Evolutionary conservation across 2,888 invertebrate genomes (phyloP).

Genomic region (Molanna angustata): DNA sequence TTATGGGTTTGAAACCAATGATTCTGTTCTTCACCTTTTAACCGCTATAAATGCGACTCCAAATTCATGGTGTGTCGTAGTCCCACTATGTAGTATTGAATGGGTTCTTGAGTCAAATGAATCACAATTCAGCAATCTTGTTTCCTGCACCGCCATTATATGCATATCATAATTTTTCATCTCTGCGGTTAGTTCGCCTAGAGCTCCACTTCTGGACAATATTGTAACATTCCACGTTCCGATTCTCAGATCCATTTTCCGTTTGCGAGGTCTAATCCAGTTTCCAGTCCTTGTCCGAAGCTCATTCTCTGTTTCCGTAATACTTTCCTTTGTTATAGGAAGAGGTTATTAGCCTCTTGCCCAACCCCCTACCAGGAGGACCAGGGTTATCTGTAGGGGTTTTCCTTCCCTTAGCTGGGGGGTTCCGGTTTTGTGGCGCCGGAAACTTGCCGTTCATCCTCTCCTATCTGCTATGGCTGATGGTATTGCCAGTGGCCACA

Average conservation of each 20-base stretch:
- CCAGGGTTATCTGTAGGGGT: no score
- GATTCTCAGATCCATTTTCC: conserved; percentile 3
- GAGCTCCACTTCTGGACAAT: neutral
- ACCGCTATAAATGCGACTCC: neutral
- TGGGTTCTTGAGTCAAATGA: no score
- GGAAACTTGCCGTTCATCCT: no score
- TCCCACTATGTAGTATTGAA: conserved; percentile 7
- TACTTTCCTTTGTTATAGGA: neutral
- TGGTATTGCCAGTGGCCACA: no score
- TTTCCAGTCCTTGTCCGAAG: conserved; percentile 4
- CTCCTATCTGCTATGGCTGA: no score
- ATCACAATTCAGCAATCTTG: no score
- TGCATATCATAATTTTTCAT: conserved; percentile 1
- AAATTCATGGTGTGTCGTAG: conserved; percentile 1
- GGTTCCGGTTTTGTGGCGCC: no score
- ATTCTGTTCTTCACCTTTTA: conserved; percentile 2
- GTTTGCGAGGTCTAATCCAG: conserved; percentile 1
- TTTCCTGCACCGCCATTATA: conserved; percentile 7
- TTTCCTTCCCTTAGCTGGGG: no score
- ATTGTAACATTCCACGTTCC: neutral
- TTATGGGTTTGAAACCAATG: conserved; percentile 6
- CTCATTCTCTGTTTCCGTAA: neutral
- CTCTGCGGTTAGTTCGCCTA: neutral
- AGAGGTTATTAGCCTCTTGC: no score
- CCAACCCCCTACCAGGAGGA: no score